A percentile compares a stretch with the other conserved stretches of the same genome.
Conservation (phyloP, 2,797 vertebrate genomes). For the Austrolebias charrua region DNA sequence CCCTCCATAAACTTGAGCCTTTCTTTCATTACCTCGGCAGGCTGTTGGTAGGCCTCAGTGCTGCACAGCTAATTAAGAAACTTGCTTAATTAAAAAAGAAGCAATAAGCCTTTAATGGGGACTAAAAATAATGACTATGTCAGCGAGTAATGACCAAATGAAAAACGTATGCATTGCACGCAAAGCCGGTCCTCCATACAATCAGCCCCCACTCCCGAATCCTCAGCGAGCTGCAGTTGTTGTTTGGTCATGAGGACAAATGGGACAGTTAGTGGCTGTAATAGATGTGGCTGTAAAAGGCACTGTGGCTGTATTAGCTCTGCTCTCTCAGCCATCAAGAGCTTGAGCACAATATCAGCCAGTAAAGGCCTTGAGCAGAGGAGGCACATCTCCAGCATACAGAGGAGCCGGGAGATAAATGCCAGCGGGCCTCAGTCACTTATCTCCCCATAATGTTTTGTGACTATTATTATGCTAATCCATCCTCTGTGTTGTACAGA, state of each 20-base stretch:
- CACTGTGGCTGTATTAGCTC: conserved; percentile 45
- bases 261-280: conserved; percentile 62
- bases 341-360: conserved; percentile 42
- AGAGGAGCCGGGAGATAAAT: conserved; percentile 62
- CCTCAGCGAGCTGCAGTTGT: conserved; percentile 28
- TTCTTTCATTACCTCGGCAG: conserved; percentile 70
- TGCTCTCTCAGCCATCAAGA: conserved; percentile 56
- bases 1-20: conserved; percentile 51
- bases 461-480: conserved; percentile 59
- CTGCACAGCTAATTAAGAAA: conserved; percentile 75
- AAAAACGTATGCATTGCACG: conserved; percentile 59
- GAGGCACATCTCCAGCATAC: conserved; percentile 49
- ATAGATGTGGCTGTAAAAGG: conserved; percentile 64
- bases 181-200: conserved; percentile 5
- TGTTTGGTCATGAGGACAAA: conserved; percentile 66
- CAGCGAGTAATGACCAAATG: conserved; percentile 65
- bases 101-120: conserved; percentile 74
- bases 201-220: not conserved
- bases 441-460: conserved; percentile 59
- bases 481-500: conserved; percentile 30
- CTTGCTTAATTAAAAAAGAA: conserved; percentile 78
- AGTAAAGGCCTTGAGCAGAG: conserved; percentile 58
- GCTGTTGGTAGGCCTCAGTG: conserved; percentile 61
- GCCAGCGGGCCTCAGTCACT: conserved; percentile 54
- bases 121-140: conserved; percentile 68